Base-by-base conservation (phyloP, 2,113 vertebrate species). In the Leptobrachium leishanense region DNA sequence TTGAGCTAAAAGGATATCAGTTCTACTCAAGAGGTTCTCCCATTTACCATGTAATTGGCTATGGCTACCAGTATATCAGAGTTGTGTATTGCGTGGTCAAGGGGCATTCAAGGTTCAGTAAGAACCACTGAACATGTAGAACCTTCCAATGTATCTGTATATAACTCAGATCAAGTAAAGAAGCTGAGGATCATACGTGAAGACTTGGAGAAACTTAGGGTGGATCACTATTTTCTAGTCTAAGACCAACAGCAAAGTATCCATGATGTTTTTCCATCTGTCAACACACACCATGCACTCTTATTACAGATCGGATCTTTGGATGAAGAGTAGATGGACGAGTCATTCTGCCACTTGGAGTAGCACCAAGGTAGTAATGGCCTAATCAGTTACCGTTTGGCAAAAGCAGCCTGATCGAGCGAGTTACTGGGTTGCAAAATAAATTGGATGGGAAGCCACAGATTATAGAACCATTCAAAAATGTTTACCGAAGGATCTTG, bases 401-500 rank as follows among this genome's bases (percentile, higher is more conserved):
- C 65, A 75, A 9, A 11, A 50, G 7, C 7, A 42, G 42, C 40
- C 15, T 2, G 3, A 42, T 50, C 2, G 82, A 82, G 82, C 67
- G 72, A 85, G 74, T 75, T 86, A 70, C 63, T 85, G 88, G 84
- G 72, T 84, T 83, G 82, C 81, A 86, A 64, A 82, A 44, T 85
- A 86, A 86, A 6, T 72, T 63, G 64, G 41, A 75, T 75, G 89
- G 86, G 88, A 92, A 89, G 89, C 82, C 82, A 79, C 15, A 87
- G 87, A 83, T 90, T 79, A 72, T 79, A 79, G 64, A 84, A 81
- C 86, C 87, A 82, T 87, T 86, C 85, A 82, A 82, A 89, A 86
- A 85, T 81, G 84, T 84, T 86, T 76, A 74, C 87, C 13, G 5
- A 88, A 84, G 90, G 89, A 87, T 87, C 87, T 87, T 90, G 87